Evolutionary conservation across 1,140 invertebrate species (phyloP), one percentile per base, ranked within the genome.

Genomic region (Platyscapa corneri): DNA sequence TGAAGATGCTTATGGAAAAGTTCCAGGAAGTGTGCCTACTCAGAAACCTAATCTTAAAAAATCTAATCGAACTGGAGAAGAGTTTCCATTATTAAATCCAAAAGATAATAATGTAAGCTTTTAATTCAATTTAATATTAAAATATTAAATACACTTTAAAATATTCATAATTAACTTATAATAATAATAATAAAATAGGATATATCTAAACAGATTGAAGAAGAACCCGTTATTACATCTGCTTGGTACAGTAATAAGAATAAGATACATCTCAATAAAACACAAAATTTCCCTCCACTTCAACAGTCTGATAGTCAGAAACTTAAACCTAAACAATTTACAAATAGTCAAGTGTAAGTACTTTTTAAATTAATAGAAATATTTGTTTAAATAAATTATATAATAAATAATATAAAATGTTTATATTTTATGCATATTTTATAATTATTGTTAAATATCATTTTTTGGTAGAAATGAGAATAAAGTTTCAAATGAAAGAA

Each of bases 1-100:
- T 90, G 97, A 97, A 91, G 96, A 97, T 90, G 97, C 97, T 0
- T 98, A 98, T 89, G 91, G 94, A 32, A 91, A 93, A 90, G 85
- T 95, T 93, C 89, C 92, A 89, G 86, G 82, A 86, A 88, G 84
- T 82, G 84, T 85, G 42, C 83, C 88, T 42, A 85, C 84, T 37
- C 87, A 87, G 18, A 88, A 89, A 86, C 86, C 79, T 82, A 85
- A 37, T 30, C 88, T 75, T 67, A 90, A 86, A 88, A 90, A 88
- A 82, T 87, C 87, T 0, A 91, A 91, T 82, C 90, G 89, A 87
- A 91, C 84, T 83, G 90, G 89, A 34, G 93, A 93, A 90, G 93
- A 94, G 70, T 93, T 93, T 86, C 93, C 92, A 34, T 91, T 91
- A 56, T 87, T 93, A 46, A 90, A 89, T 89, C 87, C 89, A 82